A percentile compares a stretch with the other conserved stretches of the same genome.
phyloP scores from a whole-genome alignment of 2,888 invertebrate genomes.

The Thera obeliscata region DNA sequence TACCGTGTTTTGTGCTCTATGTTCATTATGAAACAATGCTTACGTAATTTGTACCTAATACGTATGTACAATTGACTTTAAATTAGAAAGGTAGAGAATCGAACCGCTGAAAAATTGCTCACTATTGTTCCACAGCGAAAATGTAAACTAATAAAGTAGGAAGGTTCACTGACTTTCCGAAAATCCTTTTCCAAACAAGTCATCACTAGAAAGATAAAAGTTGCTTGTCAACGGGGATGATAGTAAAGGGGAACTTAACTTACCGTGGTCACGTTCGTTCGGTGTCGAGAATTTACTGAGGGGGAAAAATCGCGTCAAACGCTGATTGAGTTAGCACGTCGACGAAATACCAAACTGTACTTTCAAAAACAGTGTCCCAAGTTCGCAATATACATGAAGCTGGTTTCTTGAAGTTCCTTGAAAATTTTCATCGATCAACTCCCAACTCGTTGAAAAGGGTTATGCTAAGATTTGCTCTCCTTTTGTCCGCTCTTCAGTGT shows the following conservation, averaged over 20 bases:
- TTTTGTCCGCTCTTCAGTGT: too few species aligned
- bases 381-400: conserved; percentile 2
- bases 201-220: conserved; percentile 34
- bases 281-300: conserved; percentile 47
- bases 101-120: neutral
- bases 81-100: conserved; percentile 9
- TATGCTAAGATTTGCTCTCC: too few species aligned
- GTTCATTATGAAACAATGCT: conserved; percentile 11
- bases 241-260: conserved; percentile 59
- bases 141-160: too few species aligned
- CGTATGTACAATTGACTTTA: neutral
- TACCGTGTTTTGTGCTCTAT: conserved; percentile 17
- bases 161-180: too few species aligned
- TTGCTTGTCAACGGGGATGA: conserved; percentile 34
- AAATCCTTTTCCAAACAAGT: conserved; percentile 34
- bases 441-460: too few species aligned
- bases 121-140: neutral
- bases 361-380: conserved; percentile 6
- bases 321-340: conserved; percentile 76
- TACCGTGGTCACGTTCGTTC: conserved; percentile 54
- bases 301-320: conserved; percentile 66
- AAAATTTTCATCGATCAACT: too few species aligned
- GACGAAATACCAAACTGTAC: conserved; percentile 20
- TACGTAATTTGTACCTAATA: neutral
- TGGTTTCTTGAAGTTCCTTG: too few species aligned